These are phyloP conservation scores for Flexamia atlantica DNA, from an alignment of 2,888 invertebrate species.

Conservation along the genomic window DNA sequence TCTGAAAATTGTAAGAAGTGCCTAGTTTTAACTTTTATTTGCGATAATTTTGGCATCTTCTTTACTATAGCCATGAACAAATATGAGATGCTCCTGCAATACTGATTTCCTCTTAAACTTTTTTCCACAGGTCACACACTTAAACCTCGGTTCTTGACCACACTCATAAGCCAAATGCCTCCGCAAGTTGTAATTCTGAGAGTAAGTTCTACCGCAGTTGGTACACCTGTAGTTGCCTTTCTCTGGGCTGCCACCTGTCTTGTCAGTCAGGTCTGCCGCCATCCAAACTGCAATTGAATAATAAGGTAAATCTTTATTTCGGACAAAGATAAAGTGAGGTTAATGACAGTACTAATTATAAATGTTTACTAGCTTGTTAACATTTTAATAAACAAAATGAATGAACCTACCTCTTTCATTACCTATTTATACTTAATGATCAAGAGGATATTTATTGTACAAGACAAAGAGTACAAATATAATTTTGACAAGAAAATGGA, in stretches of 20 bases:
- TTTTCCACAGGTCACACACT: constrained; percentile 74
- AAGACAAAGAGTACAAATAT: too few species aligned
- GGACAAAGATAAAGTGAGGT: too few species aligned
- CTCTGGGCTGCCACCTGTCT: neutral
- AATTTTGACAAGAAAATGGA: too few species aligned
- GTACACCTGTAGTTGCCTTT: constrained; percentile 70
- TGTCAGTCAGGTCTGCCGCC: neutral
- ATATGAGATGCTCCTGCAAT: constrained; percentile 3
- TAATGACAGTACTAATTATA: too few species aligned
- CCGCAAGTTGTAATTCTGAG: constrained; percentile 72
- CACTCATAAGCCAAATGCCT: constrained; percentile 73
- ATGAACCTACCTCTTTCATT: too few species aligned
- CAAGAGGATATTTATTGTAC: too few species aligned
- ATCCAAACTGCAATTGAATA: neutral
- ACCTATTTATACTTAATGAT: too few species aligned
- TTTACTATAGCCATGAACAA: constrained; percentile 13
- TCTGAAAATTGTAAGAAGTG: too few species aligned
- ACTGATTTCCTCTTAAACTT: constrained; percentile 71
- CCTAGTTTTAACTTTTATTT: neutral
- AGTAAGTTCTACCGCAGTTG: constrained; percentile 72
- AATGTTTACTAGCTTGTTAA: too few species aligned
- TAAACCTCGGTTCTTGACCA: constrained; percentile 73
- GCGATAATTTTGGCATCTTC: neutral
- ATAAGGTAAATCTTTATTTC: neutral
- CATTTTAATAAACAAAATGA: too few species aligned